These are phyloP conservation scores for Lanius ludovicianus DNA, from an alignment of 2,113 vertebrate species.

Conservation along the genomic window DNA sequence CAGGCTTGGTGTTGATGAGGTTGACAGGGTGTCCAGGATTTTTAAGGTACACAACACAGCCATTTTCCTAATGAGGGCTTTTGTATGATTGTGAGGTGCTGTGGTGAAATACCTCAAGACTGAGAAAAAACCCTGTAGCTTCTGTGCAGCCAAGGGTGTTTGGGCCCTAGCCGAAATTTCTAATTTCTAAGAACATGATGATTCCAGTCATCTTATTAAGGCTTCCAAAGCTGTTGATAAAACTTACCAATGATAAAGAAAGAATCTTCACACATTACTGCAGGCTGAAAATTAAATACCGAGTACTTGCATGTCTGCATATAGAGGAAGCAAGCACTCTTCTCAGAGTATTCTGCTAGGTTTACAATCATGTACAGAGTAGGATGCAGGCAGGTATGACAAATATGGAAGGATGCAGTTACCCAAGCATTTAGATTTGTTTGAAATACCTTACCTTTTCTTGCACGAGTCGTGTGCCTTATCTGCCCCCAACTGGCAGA, in stretches of 20 bases:
- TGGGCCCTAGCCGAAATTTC: neutral
- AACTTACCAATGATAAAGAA: neutral
- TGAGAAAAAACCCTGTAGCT: neutral
- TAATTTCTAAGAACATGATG: neutral
- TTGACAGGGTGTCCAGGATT: neutral
- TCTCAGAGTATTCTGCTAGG: neutral
- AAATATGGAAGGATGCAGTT: neutral
- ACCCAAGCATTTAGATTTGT: neutral
- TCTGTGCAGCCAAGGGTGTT: neutral
- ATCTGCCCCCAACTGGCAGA: neutral
- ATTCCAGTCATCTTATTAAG: neutral
- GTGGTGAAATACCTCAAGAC: neutral
- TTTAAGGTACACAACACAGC: neutral
- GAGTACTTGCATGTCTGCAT: neutral
- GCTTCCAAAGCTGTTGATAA: neutral
- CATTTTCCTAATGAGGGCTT: neutral
- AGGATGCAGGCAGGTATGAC: too few species aligned
- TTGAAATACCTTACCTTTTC: neutral
- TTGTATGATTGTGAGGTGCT: neutral
- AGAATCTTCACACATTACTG: neutral
- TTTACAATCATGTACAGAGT: neutral
- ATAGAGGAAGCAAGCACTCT: neutral
- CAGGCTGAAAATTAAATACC: neutral
- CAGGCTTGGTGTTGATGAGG: neutral
- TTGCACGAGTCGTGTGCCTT: neutral